Conservation (phyloP, 2,888 invertebrate genomes). For the Cecidostiba fungosa region DNA sequence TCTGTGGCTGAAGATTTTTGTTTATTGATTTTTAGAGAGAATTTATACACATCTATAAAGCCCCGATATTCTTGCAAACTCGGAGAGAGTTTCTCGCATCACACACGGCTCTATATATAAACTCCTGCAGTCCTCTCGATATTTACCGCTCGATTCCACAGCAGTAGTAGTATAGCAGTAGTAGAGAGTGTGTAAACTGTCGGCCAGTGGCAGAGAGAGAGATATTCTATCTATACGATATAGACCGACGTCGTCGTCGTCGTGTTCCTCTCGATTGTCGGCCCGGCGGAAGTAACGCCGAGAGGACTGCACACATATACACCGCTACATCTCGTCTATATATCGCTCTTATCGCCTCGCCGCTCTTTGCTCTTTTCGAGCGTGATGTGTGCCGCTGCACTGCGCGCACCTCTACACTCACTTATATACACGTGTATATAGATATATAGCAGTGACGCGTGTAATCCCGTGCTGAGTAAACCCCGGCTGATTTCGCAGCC, state of each 20-base stretch:
- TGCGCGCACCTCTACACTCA: no score
- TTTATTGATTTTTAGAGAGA: no score
- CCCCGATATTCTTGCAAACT: no score
- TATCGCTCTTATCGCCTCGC: conserved; percentile 27
- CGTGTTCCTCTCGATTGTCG: background rate
- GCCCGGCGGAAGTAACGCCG: background rate
- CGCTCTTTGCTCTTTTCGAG: background rate
- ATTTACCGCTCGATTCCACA: background rate
- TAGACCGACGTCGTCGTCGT: background rate
- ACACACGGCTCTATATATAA: no score
- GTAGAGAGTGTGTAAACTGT: background rate
- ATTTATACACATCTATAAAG: no score
- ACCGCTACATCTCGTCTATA: no score
- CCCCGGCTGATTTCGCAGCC: background rate
- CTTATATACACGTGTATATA: background rate
- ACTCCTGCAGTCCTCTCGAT: no score
- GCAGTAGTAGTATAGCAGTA: no score
- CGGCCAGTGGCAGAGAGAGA: background rate
- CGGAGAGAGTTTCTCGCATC: no score
- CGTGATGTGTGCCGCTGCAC: background rate
- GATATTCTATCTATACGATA: background rate
- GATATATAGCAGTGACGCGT: background rate
- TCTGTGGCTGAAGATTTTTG: no score
- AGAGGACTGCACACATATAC: background rate
- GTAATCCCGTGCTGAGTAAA: background rate